Evolutionary conservation across 2,113 vertebrate genomes (phyloP).

Genomic region (Damaliscus lunatus): DNA sequence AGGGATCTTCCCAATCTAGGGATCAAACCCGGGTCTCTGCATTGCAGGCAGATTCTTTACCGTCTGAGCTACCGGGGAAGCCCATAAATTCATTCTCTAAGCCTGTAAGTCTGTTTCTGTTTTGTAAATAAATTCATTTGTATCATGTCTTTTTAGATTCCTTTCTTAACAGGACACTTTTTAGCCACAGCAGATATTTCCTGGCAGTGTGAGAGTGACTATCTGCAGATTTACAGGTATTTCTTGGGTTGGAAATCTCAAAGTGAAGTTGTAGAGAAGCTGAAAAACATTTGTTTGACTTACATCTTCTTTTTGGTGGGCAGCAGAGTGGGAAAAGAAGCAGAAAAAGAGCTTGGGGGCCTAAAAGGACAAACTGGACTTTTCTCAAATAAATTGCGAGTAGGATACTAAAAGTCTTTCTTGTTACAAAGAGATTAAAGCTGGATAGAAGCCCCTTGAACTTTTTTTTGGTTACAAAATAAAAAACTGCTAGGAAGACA

Average conservation of each 20-base stretch:
- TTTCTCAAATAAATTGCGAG: conserved; percentile 34
- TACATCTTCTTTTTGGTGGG: not conserved
- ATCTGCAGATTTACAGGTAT: not conserved
- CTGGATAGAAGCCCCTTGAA: not conserved
- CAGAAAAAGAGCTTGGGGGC: not conserved
- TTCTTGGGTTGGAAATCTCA: not conserved
- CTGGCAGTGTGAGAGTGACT: not conserved
- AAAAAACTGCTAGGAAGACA: conserved; percentile 23
- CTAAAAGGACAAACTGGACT: not conserved
- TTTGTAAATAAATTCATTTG: not conserved
- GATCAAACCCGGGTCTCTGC: not conserved
- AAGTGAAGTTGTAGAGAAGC: not conserved
- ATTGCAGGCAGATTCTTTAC: not conserved
- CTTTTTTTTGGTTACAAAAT: not conserved
- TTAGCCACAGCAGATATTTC: not conserved
- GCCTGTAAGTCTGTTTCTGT: not conserved
- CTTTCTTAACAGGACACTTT: not conserved
- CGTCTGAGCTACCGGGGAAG: not conserved
- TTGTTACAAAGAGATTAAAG: conserved; percentile 15
- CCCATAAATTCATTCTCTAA: not conserved
- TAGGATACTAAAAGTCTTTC: not conserved
- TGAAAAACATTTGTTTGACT: not conserved
- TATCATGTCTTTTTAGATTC: not conserved
- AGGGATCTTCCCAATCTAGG: not conserved
- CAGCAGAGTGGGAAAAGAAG: not conserved